Evolutionary conservation across 2,888 invertebrate genomes (phyloP).

Genomic region (Pogonocherus hispidulus): DNA sequence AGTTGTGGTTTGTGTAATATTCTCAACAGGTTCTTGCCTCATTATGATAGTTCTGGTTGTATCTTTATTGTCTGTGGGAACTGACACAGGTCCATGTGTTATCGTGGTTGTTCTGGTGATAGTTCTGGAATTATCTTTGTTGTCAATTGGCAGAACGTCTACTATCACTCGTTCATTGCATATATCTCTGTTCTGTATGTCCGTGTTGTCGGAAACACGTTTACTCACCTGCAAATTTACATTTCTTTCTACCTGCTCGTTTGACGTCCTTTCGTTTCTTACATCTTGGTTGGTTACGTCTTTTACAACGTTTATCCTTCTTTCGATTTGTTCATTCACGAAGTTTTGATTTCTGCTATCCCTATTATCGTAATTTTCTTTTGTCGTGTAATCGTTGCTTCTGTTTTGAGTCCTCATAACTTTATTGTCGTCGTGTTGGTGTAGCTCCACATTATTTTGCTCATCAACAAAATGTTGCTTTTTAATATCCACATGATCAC

Average conservation of each 20-base stretch:
- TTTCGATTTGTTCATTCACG: conserved; percentile 13
- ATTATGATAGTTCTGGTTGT: conserved; percentile 41
- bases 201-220: not conserved
- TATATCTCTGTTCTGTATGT: conserved; percentile 5
- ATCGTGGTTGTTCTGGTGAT: conserved; percentile 14
- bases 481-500: conserved; percentile 21
- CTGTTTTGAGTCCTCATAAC: not conserved
- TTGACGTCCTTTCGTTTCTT: conserved; percentile 1
- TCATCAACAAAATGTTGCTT: conserved; percentile 1
- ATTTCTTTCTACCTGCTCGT: conserved; percentile 23
- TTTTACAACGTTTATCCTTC: conserved; percentile 8
- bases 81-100: conserved; percentile 24
- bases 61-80: conserved; percentile 12
- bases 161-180: not conserved
- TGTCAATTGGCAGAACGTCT: conserved; percentile 7
- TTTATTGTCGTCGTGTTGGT: not conserved
- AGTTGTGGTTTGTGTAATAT: conserved; percentile 38
- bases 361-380: not conserved
- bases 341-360: not conserved
- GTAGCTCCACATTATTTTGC: not conserved
- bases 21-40: conserved; percentile 29
- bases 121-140: not conserved
- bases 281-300: conserved; percentile 16
- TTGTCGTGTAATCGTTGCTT: not conserved
- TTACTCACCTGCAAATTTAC: conserved; percentile 11